A percentile compares a stretch with the other conserved stretches of the same genome.
phyloP scores from a whole-genome alignment of 1,140 invertebrate species.

The Lepidostoma basale region DNA sequence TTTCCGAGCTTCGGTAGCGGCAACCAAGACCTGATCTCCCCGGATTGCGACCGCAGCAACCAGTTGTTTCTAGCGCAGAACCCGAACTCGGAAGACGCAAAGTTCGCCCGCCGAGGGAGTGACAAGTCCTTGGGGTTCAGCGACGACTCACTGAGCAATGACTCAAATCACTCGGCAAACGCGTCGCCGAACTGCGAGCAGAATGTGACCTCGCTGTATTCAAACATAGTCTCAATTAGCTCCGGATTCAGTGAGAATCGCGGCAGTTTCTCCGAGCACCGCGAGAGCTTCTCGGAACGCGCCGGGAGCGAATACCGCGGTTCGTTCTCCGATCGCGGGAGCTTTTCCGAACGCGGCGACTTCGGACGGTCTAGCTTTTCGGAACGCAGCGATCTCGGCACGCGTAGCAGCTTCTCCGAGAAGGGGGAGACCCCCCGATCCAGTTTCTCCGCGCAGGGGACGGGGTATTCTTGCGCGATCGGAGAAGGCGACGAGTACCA shows the following conservation, averaged over 20 bases:
- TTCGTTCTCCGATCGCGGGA: slow-evolving; percentile 56
- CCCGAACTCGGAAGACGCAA: slow-evolving; percentile 48
- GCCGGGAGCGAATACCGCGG: slow-evolving; percentile 43
- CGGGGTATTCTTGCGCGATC: slow-evolving; percentile 43
- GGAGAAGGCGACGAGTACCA: slow-evolving; percentile 58
- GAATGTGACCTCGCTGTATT: slow-evolving; percentile 59
- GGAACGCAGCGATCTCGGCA: slow-evolving; percentile 55
- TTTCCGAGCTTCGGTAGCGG: slow-evolving; percentile 33
- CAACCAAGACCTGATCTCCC: slow-evolving; percentile 31
- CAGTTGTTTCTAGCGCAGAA: slow-evolving; percentile 49
- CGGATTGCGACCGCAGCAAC: slow-evolving; percentile 49
- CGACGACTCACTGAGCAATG: slow-evolving; percentile 70
- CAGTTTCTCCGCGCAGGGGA: slow-evolving; percentile 57
- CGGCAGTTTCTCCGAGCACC: slow-evolving; percentile 57
- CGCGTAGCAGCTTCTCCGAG: slow-evolving; percentile 55
- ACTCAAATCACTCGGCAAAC: slow-evolving; percentile 59
- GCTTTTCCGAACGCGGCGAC: slow-evolving; percentile 58
- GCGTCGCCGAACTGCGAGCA: slow-evolving; percentile 59
- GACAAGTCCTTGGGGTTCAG: slow-evolving; percentile 72
- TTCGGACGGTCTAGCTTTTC: slow-evolving; percentile 56
- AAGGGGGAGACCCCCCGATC: slow-evolving; percentile 58
- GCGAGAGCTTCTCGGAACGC: slow-evolving; percentile 55
- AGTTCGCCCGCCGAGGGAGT: slow-evolving; percentile 57
- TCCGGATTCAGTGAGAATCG: slow-evolving; percentile 60
- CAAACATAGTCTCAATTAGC: slow-evolving; percentile 58